These are phyloP conservation scores for Pristionchus japonicus DNA, from an alignment of 2,888 invertebrate species.

Conservation along the genomic window DNA sequence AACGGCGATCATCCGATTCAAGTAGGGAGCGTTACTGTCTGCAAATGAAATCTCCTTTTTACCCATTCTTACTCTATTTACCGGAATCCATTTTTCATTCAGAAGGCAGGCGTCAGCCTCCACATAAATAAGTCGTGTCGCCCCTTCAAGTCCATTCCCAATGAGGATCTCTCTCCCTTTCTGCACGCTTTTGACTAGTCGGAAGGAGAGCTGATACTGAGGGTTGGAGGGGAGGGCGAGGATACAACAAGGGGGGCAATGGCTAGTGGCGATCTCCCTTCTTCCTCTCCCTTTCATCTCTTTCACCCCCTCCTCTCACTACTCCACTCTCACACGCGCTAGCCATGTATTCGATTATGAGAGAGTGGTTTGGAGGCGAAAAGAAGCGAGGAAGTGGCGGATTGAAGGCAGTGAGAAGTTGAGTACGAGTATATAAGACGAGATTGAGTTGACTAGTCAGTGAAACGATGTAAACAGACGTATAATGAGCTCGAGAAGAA, in stretches of 20 bases:
- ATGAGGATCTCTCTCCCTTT: neutral
- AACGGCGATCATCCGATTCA: constrained; percentile 72
- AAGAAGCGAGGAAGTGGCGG: neutral
- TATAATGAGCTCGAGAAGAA: neutral
- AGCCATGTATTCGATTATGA: constrained; percentile 19
- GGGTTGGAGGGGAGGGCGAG: neutral
- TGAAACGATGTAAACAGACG: neutral
- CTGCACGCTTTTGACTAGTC: neutral
- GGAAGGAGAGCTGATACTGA: neutral
- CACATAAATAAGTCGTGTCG: neutral
- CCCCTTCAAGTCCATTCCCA: neutral
- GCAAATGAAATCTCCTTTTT: constrained; percentile 42
- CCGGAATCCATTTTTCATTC: constrained; percentile 31
- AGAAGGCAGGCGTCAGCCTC: neutral
- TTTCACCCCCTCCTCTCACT: neutral
- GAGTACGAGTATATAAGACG: neutral
- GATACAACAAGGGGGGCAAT: constrained; percentile 15
- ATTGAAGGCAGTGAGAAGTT: neutral
- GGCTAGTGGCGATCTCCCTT: constrained; percentile 11
- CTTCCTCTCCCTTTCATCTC: constrained; percentile 16
- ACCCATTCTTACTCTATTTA: constrained; percentile 16
- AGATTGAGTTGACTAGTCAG: neutral
- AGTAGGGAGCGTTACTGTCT: constrained; percentile 68
- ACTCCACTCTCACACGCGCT: neutral
- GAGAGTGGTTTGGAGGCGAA: constrained; percentile 5